Evolutionary conservation across 2,888 invertebrate genomes (phyloP).

Genomic region (Drosophila austrosaltans): DNA sequence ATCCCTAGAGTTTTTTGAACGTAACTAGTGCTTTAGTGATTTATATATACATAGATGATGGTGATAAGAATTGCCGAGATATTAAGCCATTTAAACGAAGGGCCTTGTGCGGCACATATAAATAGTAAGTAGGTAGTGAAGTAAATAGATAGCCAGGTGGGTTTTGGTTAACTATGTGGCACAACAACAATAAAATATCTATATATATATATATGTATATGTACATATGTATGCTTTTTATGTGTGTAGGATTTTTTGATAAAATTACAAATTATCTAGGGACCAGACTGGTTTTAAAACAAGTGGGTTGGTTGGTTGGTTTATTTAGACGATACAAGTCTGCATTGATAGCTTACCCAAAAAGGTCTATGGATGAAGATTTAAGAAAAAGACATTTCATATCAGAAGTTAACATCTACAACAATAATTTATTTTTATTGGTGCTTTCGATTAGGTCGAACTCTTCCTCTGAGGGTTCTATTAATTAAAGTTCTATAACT

Average conservation of each 20-base stretch:
- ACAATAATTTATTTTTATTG: no score
- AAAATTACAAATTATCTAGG: conserved; percentile 28
- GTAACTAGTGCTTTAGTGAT: conserved; percentile 8
- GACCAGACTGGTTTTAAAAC: conserved; percentile 45
- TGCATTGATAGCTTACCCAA: background rate
- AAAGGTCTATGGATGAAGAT: background rate
- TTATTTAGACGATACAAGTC: background rate
- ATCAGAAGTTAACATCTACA: no score
- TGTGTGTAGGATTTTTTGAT: conserved; percentile 60
- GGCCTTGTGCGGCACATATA: conserved; percentile 21
- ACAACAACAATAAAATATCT: conserved; percentile 46
- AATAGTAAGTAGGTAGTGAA: conserved; percentile 52
- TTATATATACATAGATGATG: conserved; percentile 20
- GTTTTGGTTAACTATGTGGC: conserved; percentile 30
- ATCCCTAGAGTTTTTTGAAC: background rate
- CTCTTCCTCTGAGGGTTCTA: no score
- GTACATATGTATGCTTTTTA: conserved; percentile 10
- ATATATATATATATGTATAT: conserved; percentile 28
- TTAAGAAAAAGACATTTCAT: background rate
- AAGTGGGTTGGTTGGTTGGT: conserved; percentile 13
- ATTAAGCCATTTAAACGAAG: conserved; percentile 27
- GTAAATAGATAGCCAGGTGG: conserved; percentile 56
- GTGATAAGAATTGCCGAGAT: conserved; percentile 23
- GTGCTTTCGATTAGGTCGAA: no score
- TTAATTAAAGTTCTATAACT: no score